Evolutionary conservation across 2,113 vertebrate species (phyloP), one percentile per base, ranked within the genome.

Genomic region (Lycaon pictus): DNA sequence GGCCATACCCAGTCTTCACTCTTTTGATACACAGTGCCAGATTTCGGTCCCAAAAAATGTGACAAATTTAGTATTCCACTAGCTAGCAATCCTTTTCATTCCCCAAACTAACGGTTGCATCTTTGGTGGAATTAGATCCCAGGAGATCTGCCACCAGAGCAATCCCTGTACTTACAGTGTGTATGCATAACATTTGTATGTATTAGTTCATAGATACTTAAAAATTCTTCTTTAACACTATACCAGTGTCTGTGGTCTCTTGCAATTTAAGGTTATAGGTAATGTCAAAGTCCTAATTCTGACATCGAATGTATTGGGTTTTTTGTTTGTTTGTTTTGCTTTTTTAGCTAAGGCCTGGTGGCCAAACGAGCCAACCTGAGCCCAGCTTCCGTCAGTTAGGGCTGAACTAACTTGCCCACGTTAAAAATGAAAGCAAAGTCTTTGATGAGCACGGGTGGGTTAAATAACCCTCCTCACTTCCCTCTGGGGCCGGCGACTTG

Each of bases 401-500:
- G 63, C 65, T 62, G 62, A 87, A 29, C 27, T 88, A 65, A 48
- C 32, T 48, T 62, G 13, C 55, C 0, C 91, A 1, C 72, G 83
- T 95, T 96, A 6, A 29, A 92, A 65, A 81, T 32, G 32, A 58
- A 74, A 77, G 29, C 80, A 86, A 63, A 51, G 48, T 71, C 90
- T 53, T 32, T 67, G 60, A 20, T 91, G 62, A 15, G 22, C 11
- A 4, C 56, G 71, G 67, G n/a, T 48, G 4, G 27, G 13, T 60
- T 77, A 53, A 11, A 9, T 9, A 32, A 48, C 16, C 17, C 55
- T 51, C 60, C 29, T 0, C 12, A 8, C 35, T 19, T 88, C 16
- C 81, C 55, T 53, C 90, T 87, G 58, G 43, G 71, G 32, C 27
- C 56, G 58, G 65, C 0, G 17, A 3, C 0, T 19, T 2, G 3